Percentiles rank a stretch among this genome's conserved stretches.
phyloP scores from a whole-genome alignment of 2,888 invertebrate genomes.

The Macropis europaea region DNA sequence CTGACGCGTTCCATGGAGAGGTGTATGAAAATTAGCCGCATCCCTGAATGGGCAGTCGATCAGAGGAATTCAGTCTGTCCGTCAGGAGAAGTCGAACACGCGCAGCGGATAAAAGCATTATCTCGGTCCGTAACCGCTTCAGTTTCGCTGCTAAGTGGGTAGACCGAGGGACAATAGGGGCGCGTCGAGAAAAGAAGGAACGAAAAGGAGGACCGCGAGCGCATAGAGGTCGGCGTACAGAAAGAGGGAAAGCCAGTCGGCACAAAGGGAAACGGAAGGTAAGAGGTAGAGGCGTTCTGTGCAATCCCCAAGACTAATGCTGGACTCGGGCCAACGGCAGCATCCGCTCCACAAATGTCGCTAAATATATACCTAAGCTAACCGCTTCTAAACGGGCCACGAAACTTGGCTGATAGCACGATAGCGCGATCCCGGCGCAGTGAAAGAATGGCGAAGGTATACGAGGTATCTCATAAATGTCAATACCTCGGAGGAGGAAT shows the following conservation, averaged over 20 bases:
- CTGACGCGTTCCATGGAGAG: no score
- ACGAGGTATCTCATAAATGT: no score
- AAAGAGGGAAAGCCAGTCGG: neutral
- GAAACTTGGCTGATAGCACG: constrained; percentile 59
- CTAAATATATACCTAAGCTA: constrained; percentile 73
- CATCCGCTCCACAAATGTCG: constrained; percentile 76
- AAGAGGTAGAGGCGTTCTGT: constrained; percentile 35
- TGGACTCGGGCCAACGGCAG: constrained; percentile 73
- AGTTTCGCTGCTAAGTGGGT: constrained; percentile 18
- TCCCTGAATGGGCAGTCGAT: neutral
- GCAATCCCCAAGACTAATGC: constrained; percentile 51
- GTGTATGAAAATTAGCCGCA: neutral
- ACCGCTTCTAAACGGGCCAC: constrained; percentile 64
- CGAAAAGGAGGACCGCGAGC: neutral
- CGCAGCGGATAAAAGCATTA: constrained; percentile 40
- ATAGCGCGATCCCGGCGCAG: constrained; percentile 20
- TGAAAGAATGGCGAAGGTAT: neutral
- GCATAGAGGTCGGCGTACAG: neutral
- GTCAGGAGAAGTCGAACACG: constrained; percentile 10
- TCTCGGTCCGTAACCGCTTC: constrained; percentile 22
- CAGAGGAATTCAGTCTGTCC: no score
- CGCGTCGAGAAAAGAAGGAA: constrained; percentile 16
- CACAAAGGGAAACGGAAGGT: constrained; percentile 24
- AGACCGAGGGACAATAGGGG: constrained; percentile 23
- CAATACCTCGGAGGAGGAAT: neutral